Percentiles rank a stretch among this genome's conserved stretches.
Evolutionary conservation across 2,888 invertebrate species (phyloP).

Genomic region (Argyresthia albistria): DNA sequence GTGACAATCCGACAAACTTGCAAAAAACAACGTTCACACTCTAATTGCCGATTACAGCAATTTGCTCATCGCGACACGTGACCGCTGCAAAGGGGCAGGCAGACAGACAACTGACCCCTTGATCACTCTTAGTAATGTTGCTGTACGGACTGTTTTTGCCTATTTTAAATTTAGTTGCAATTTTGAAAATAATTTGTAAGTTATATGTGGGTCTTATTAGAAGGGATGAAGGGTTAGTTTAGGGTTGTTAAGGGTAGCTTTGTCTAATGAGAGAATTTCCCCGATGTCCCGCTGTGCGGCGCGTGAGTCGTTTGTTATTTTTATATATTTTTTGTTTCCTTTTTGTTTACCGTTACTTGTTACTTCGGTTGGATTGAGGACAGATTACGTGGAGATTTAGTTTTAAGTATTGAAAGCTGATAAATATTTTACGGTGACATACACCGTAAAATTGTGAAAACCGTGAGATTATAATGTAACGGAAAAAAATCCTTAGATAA

Average conservation of each 20-base stretch:
- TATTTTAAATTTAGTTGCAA: too few species aligned
- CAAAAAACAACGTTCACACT: background rate
- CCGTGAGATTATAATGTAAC: too few species aligned
- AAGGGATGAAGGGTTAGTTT: background rate
- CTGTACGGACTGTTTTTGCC: too few species aligned
- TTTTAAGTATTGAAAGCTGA: too few species aligned
- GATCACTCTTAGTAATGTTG: too few species aligned
- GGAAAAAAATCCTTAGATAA: too few species aligned
- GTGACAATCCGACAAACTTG: background rate
- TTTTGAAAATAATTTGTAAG: too few species aligned
- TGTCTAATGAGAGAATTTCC: conserved; percentile 37
- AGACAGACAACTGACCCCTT: too few species aligned
- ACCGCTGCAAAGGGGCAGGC: background rate
- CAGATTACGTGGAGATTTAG: too few species aligned
- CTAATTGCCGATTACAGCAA: conserved; percentile 2
- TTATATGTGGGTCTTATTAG: background rate
- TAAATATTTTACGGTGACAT: too few species aligned
- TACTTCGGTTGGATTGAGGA: background rate
- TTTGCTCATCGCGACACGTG: conserved; percentile 4
- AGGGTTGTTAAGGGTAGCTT: background rate
- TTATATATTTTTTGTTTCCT: background rate
- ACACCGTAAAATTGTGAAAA: too few species aligned
- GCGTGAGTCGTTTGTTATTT: conserved; percentile 5
- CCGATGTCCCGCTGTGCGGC: conserved; percentile 38
- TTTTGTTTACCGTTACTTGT: conserved; percentile 19